phyloP scores from a whole-genome alignment of 2,888 invertebrate species.

The Acheta domesticus region DNA sequence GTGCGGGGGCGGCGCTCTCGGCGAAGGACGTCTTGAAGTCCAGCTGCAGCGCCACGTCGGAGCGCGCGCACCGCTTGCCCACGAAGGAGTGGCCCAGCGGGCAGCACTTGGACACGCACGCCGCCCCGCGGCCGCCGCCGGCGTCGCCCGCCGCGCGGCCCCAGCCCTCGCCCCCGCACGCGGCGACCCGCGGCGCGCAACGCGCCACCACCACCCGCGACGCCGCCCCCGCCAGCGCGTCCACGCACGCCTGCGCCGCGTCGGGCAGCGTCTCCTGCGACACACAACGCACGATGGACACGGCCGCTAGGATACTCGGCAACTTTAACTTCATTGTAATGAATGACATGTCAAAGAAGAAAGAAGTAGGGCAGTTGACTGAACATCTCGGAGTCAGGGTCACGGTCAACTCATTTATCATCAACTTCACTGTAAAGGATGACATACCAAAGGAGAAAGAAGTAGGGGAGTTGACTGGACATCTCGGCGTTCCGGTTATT shows the following conservation, averaged over 20 bases:
- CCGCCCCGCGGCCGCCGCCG: neutral
- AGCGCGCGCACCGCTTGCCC: neutral
- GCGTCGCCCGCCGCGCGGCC: neutral
- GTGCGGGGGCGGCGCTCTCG: neutral
- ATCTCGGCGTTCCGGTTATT: too few relatives aligned
- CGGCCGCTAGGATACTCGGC: too few relatives aligned
- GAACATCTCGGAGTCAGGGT: too few relatives aligned
- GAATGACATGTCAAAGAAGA: too few relatives aligned
- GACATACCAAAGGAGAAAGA: too few relatives aligned
- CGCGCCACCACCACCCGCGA: neutral
- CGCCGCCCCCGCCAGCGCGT: neutral
- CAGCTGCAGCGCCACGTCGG: neutral
- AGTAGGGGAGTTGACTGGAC: too few relatives aligned
- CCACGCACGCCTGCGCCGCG: neutral
- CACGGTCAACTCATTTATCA: too few relatives aligned
- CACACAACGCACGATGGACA: neutral
- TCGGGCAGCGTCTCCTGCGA: neutral
- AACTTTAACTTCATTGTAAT: too few relatives aligned
- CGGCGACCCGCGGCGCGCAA: neutral
- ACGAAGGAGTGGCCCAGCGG: neutral
- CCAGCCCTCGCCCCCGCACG: neutral
- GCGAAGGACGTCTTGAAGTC: neutral
- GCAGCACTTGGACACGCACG: neutral
- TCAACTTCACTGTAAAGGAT: too few relatives aligned
- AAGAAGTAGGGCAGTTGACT: too few relatives aligned